Evolutionary conservation across 53 echinoderm and acorn worm genomes (phyloP), one percentile per base, ranked within the genome.

Genomic region (Temnopleurus reevesii): DNA sequence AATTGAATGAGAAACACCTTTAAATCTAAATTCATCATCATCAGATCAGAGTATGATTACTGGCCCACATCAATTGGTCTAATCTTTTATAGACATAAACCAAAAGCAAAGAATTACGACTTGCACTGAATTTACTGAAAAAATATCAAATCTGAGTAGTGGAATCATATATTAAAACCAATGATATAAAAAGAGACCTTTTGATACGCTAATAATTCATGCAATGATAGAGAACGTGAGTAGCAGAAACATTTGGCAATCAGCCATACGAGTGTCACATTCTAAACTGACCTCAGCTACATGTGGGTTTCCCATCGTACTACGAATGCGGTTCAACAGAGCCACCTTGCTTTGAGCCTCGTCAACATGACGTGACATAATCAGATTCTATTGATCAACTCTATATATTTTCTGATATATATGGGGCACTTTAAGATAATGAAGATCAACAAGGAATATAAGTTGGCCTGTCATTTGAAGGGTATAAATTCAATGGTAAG

Each of bases 181-280:
- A n/a, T n/a, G n/a, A n/a, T n/a, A n/a, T n/a, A 71, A 71, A 27
- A 36, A 43, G 41, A n/a, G 71, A 41, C 71, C 36, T 71, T 71
- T 71, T 38, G 71, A 71, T 36, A 71, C 8, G 71, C 7, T 23
- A 71, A 71, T 71, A 71, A 71, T 36, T 71, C 71, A 71, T 71
- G 41, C 41, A 38, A 12, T 71, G 71, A 71, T 41, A 71, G 71
- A 41, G 36, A 71, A 71, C 38, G 41, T 21, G 71, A 71, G 71
- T 71, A 38, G 71, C 41, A 23, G 23, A 71, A 13, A 41, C 71
- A 23, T 36, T 80, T 80, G 80, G 80, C 80, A 80, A 80, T 28
- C 47, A 46, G 80, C 80, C 77, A 80, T 51, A 27, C 80, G 46
- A 46, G 80, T 80, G 80, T 80, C 80, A 80, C 46, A 51, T 80